Percentiles rank a stretch among this genome's conserved stretches.
These are phyloP conservation scores for Zeus faber DNA, from an alignment of 2,113 vertebrate genomes.

Conservation along the genomic window DNA sequence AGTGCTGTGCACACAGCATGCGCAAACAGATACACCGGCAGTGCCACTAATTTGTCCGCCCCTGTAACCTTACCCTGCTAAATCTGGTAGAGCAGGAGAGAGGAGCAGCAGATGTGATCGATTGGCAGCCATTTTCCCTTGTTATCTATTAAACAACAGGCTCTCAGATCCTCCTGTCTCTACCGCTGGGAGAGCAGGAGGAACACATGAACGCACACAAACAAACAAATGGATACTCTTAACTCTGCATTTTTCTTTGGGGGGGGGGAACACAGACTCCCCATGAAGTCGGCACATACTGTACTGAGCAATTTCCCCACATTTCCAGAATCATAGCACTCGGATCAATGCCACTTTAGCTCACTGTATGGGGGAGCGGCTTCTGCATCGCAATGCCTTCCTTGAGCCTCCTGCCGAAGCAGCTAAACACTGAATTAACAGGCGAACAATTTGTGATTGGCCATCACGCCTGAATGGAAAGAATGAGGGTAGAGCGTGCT, in stretches of 20 bases:
- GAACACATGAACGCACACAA: neutral
- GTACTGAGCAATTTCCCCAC: constrained; percentile 21
- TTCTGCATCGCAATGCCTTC: too few species aligned
- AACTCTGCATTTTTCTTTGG: neutral
- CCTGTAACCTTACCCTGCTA: constrained; percentile 45
- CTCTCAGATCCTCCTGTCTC: constrained; percentile 28
- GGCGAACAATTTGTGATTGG: too few species aligned
- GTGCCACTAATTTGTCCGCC: constrained; percentile 1
- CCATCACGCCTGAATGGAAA: too few species aligned
- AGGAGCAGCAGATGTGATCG: constrained; percentile 45
- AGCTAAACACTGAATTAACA: too few species aligned
- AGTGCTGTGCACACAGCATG: too few species aligned
- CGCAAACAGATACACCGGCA: too few species aligned
- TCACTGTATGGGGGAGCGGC: too few species aligned
- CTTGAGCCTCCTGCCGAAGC: too few species aligned
- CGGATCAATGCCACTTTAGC: constrained; percentile 18
- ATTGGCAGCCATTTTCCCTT: constrained; percentile 53
- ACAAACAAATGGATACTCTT: neutral
- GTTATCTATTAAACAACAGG: constrained; percentile 53
- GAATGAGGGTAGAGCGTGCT: too few species aligned
- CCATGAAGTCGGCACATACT: neutral
- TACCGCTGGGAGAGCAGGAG: constrained; percentile 1
- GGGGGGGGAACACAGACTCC: neutral
- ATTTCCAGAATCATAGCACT: constrained; percentile 6
- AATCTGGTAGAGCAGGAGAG: constrained; percentile 24